Base-by-base conservation (phyloP, 1,140 invertebrate genomes). In the Lethocerus indicus region DNA sequence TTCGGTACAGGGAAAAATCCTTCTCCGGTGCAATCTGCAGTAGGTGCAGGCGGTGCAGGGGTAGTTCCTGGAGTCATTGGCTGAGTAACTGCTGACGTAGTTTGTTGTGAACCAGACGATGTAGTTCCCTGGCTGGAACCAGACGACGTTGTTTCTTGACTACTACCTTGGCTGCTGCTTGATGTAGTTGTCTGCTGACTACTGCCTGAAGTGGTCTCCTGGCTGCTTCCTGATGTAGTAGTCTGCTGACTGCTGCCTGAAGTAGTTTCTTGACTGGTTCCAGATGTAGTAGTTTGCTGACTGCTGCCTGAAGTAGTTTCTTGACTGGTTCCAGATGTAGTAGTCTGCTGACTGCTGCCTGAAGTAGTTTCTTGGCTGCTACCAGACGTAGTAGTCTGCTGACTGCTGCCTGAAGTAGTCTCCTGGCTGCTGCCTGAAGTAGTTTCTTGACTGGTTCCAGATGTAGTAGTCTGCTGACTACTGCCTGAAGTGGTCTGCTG, bases 1-100 rank as follows among this genome's bases (percentile, higher is more conserved):
- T 67, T 65, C 28, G 64, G 58, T 57, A 79, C 68, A 6, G 68
- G 66, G 52, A 73, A 63, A 58, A 78, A 81, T 35, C 18, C 18
- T 36, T 47, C 28, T 21, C 45, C 45, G n/a, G 40, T 1, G n/a
- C 14, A 24, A 20, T 20, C 18, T 42, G 23, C 21, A 5, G 40
- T 42, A 5, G 40, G 23, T 3, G 42, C 2, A 28, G 23, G 3
- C 1, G 42, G 26, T 27, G 18, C 20, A 9, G 27, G 23, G 6
- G 45, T 48, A 13, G 39, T 49, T 26, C 21, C 23, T 26, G 51
- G 23, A 3, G 24, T 27, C 18, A 43, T 29, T 36, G 36, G 41
- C 27, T 32, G 12, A 20, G 21, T 39, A 26, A 24, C 26, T 7
- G 28, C 18, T 45, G 49, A 26, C n/a, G 49, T 39, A n/a, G n/a